Evolutionary conservation across 2,797 vertebrate species (phyloP).

Genomic region (Threskiornis aethiopicus): DNA sequence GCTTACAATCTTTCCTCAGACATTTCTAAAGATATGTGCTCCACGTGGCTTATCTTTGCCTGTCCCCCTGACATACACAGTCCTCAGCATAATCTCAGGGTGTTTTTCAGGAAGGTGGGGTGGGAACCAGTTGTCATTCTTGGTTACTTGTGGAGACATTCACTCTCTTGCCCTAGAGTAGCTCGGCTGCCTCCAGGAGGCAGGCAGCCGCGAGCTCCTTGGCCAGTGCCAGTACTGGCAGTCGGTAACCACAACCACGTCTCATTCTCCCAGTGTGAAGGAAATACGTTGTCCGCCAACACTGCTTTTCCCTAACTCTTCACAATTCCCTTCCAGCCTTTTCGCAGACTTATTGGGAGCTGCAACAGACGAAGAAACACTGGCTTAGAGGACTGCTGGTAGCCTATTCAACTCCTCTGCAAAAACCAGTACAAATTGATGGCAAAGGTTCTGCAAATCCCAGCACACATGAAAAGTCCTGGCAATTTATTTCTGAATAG

Average conservation of each 20-base stretch:
- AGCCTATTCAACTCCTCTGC: neutral
- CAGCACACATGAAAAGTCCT: neutral
- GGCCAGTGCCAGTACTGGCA: neutral
- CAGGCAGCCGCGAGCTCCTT: neutral
- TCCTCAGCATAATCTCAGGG: neutral
- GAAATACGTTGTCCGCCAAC: neutral
- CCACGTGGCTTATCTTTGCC: neutral
- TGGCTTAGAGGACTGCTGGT: neutral
- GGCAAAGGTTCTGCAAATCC: neutral
- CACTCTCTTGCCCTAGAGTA: neutral
- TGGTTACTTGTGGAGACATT: neutral
- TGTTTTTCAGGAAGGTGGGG: neutral
- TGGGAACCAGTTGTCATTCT: neutral
- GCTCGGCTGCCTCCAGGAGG: neutral
- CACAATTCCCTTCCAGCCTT: neutral
- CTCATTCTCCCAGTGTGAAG: neutral
- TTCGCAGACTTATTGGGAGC: neutral
- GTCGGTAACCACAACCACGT: neutral
- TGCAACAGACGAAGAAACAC: neutral
- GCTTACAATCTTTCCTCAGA: neutral
- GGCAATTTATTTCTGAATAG: neutral
- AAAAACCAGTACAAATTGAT: neutral
- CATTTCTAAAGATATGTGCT: neutral
- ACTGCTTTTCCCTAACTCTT: neutral
- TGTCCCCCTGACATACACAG: neutral